Percentiles rank a stretch among this genome's conserved stretches.
Conservation (phyloP, 30 jellyfish, hydroid and myxozoan genomes). For the Kudoa iwatai region DNA sequence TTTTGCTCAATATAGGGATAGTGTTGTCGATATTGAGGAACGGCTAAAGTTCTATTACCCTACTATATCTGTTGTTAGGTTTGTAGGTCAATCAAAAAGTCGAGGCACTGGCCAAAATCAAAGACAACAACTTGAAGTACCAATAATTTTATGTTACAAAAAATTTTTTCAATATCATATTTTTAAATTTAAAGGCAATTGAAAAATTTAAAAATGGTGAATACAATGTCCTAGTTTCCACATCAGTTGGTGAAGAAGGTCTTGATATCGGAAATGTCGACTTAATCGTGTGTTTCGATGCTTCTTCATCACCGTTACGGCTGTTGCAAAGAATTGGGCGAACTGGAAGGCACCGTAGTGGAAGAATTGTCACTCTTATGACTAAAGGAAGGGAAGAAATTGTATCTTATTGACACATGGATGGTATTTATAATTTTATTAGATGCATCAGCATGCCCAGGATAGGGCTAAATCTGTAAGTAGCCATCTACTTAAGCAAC, state of each 20-base stretch:
- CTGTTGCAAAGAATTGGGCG: slow-evolving; percentile 92
- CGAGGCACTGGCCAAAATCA: slow-evolving; percentile 23
- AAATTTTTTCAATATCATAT: no score
- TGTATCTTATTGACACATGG: slow-evolving; percentile 7
- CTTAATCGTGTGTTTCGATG: slow-evolving; percentile 72
- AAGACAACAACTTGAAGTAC: slow-evolving; percentile 71
- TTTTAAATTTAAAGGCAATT: no score
- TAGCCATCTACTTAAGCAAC: no score
- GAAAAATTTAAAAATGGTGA: slow-evolving; percentile 43
- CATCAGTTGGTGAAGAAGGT: slow-evolving; percentile 99
- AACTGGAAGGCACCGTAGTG: slow-evolving; percentile 78
- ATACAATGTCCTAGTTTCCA: slow-evolving; percentile 63
- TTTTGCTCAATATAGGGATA: slow-evolving; percentile 77
- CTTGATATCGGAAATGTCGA: slow-evolving; percentile 95
- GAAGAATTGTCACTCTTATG: slow-evolving; percentile 31
- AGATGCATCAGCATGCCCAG: no score
- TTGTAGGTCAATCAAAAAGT: slow-evolving; percentile 44
- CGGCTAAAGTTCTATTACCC: slow-evolving; percentile 27
- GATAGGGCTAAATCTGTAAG: no score
- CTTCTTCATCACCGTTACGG: slow-evolving; percentile 70
- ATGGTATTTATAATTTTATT: no score
- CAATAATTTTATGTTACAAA: not conserved
- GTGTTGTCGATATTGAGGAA: slow-evolving; percentile 80
- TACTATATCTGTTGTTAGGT: slow-evolving; percentile 40
- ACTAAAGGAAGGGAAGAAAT: slow-evolving; percentile 85